Percentiles rank a stretch among this genome's conserved stretches.
phyloP scores from a whole-genome alignment of 1,140 invertebrate species.

The Proctacanthus coquilletti region DNA sequence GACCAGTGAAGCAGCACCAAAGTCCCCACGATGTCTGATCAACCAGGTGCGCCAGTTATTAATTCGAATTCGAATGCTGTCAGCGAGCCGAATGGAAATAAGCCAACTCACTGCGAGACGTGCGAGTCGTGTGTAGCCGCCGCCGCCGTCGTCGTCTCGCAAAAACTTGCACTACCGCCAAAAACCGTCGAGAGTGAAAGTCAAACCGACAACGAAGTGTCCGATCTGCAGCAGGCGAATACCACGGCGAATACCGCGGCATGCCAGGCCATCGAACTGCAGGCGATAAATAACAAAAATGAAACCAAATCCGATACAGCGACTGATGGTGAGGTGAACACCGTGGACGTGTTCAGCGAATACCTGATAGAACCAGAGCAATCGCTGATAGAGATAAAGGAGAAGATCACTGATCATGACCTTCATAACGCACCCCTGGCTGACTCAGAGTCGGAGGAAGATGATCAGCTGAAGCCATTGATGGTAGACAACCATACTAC shows the following conservation, averaged over 20 bases:
- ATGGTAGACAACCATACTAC: slow-evolving; percentile 28
- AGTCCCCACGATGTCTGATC: too few relatives aligned
- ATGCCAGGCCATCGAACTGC: too few relatives aligned
- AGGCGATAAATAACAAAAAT: too few relatives aligned
- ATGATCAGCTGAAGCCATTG: slow-evolving; percentile 25
- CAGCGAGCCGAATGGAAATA: not conserved
- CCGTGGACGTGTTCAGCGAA: too few relatives aligned
- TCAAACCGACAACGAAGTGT: not conserved
- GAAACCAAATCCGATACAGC: too few relatives aligned
- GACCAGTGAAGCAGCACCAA: too few relatives aligned
- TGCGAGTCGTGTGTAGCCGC: not conserved
- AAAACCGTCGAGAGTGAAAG: not conserved
- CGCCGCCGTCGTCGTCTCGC: not conserved
- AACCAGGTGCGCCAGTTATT: too few relatives aligned
- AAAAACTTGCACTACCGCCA: not conserved
- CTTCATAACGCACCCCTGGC: not conserved
- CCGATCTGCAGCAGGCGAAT: too few relatives aligned
- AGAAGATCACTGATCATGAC: not conserved
- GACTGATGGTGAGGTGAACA: too few relatives aligned
- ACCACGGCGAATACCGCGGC: too few relatives aligned
- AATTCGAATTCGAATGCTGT: too few relatives aligned
- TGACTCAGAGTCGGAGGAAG: slow-evolving; percentile 19
- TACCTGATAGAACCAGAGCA: too few relatives aligned
- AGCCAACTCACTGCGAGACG: not conserved
- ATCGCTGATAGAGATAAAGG: not conserved